A percentile compares a stretch with the other conserved stretches of the same genome.
Evolutionary conservation across 2,888 invertebrate genomes (phyloP).

Genomic region (Abrostola triplasia): DNA sequence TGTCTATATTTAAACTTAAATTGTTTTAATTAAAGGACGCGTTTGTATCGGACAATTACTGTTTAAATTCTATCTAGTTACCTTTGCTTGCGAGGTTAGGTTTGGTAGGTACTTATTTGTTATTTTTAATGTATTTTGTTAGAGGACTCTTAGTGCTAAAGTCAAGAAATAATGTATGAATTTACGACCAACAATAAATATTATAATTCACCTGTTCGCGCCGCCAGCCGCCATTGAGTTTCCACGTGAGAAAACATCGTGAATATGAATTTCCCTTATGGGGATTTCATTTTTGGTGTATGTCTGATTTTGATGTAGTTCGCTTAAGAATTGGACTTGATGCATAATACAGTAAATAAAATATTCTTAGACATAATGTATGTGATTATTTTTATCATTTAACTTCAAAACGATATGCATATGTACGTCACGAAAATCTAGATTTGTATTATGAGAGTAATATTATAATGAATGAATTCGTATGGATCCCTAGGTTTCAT

Average conservation of each 20-base stretch:
- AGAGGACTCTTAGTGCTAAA: constrained; percentile 19
- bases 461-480: too few species aligned
- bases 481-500: too few species aligned
- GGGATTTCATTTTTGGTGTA: constrained; percentile 51
- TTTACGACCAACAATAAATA: constrained; percentile 65
- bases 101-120: constrained; percentile 6
- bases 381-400: background rate
- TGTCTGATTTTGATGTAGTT: constrained; percentile 42
- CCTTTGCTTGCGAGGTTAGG: constrained; percentile 1
- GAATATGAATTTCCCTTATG: constrained; percentile 59
- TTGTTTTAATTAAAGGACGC: constrained; percentile 39
- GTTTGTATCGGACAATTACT: constrained; percentile 14
- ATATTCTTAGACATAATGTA: background rate
- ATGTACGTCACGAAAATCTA: too few species aligned
- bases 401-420: background rate
- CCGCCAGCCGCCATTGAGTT: constrained; percentile 54
- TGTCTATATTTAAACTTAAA: constrained; percentile 25
- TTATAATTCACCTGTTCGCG: constrained; percentile 66
- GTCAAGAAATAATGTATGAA: constrained; percentile 43
- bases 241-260: constrained; percentile 56
- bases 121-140: constrained; percentile 25
- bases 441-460: too few species aligned
- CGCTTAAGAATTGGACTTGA: constrained; percentile 5
- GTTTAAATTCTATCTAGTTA: constrained; percentile 38
- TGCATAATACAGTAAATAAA: constrained; percentile 7